phyloP scores from a whole-genome alignment of 1,140 invertebrate species.

The Neodiprion pinetum region DNA sequence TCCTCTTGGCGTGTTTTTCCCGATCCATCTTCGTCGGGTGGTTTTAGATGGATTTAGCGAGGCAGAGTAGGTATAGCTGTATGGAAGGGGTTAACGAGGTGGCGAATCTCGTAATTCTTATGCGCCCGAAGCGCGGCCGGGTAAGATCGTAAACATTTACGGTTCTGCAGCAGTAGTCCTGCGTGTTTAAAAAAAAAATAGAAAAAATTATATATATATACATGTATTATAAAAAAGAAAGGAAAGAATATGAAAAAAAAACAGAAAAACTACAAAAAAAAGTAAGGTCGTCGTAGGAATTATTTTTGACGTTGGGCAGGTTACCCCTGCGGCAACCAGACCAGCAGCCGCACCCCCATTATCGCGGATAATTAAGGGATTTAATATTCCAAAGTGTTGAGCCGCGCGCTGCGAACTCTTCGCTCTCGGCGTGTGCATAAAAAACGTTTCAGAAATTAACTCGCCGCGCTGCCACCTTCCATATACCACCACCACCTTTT shows the following conservation, averaged over 20 bases:
- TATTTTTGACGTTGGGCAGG: slow-evolving; percentile 4
- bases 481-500: too few species aligned
- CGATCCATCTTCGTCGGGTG: too few species aligned
- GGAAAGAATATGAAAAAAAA: too few species aligned
- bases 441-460: background rate
- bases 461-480: background rate
- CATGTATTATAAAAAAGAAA: too few species aligned
- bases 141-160: background rate
- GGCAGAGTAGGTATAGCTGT: too few species aligned
- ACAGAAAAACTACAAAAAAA: too few species aligned
- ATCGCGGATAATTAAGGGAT: background rate
- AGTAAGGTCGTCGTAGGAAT: background rate
- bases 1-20: too few species aligned
- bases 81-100: background rate
- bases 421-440: background rate
- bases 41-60: too few species aligned
- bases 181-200: background rate
- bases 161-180: background rate
- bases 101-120: background rate
- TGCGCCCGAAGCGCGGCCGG: too few species aligned
- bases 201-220: too few species aligned
- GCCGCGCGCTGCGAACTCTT: background rate
- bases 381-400: slow-evolving; percentile 1
- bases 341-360: background rate
- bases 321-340: background rate